Base-by-base conservation (phyloP, 2,113 vertebrate species). In the Grammomys surdaster region DNA sequence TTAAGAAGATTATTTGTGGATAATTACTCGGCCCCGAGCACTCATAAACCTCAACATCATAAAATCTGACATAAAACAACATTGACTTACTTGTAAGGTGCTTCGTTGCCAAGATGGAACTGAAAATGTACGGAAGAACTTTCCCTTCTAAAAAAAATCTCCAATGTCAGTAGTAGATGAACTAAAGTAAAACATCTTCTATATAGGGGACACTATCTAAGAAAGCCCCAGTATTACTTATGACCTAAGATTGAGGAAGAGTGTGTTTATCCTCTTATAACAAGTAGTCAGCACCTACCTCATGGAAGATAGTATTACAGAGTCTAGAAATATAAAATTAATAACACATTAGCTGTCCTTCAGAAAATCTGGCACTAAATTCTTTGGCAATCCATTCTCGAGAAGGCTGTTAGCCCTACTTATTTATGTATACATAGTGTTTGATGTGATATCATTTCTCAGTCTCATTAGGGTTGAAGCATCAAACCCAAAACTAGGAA, bases 1-100 rank as follows among this genome's bases (percentile, higher is more conserved):
- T 91, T 95, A 94, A 95, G 73, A 16, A 94, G 96, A 94, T 88
- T 93, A 88, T 90, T 90, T 84, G 75, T 90, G 81, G 40, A 94
- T 96, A 91, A 97, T 92, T 78, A 88, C 80, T 93, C 60, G 28
- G 63, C 51, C 51, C 51, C 75, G 76, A 88, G 82, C 36, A 87
- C 76, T 92, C 40, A 65, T 63, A 87, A 82, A 86, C 48, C 88
- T 95, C 85, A 75, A 73, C 80, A 88, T 84, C 80, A 95, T 46
- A 88, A 96, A 94, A 92, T 90, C 20, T 69, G 26, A 90, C 51
- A 82, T 87, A 94, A 88, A 87, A 92, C 31, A 95, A 82, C 33
- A 89, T 1, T 70, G 46, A 63, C 95, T 95, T 63, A 97, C 89
- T 90, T 92, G 1, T 75, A 77, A 81, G 22, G 75, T 67, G n/a